Evolutionary conservation across 92 coral and sea anemone species (phyloP).

Genomic region (Epizoanthus rinbou): DNA sequence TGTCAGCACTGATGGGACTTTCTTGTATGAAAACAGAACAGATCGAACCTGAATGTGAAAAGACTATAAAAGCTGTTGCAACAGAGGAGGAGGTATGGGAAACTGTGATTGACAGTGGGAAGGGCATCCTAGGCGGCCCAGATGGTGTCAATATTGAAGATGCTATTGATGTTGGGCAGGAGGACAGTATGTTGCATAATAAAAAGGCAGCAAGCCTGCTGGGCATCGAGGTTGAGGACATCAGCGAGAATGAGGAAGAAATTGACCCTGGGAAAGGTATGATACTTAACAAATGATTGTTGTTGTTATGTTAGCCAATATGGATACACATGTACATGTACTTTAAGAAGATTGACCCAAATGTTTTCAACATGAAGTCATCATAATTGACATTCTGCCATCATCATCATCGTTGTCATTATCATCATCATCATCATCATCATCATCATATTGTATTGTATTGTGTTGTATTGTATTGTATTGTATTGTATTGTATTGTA

Average conservation of each 20-base stretch:
- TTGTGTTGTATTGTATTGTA: no score
- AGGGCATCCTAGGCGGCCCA: constrained; percentile 50
- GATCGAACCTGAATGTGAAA: constrained; percentile 33
- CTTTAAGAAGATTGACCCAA: no score
- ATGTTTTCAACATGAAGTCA: no score
- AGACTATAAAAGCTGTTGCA: constrained; percentile 45
- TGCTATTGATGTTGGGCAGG: constrained; percentile 59
- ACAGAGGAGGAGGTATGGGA: constrained; percentile 82
- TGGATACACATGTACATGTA: no score
- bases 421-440: no score
- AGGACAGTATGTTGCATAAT: constrained; percentile 38
- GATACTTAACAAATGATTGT: background rate
- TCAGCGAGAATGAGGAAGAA: constrained; percentile 90
- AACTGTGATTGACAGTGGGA: constrained; percentile 89
- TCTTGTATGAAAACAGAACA: constrained; percentile 6
- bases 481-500: no score
- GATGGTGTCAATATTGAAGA: constrained; percentile 64
- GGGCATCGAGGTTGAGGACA: constrained; percentile 91
- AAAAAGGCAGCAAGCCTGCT: constrained; percentile 60
- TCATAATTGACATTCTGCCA: no score
- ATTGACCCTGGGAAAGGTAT: constrained; percentile 90
- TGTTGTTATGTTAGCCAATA: no score
- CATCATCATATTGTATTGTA: no score
- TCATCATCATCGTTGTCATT: no score
- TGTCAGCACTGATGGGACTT: background rate